Conservation (phyloP, 35 echinoderm and acorn worm species). For the Strongylocentrotus purpuratus region DNA sequence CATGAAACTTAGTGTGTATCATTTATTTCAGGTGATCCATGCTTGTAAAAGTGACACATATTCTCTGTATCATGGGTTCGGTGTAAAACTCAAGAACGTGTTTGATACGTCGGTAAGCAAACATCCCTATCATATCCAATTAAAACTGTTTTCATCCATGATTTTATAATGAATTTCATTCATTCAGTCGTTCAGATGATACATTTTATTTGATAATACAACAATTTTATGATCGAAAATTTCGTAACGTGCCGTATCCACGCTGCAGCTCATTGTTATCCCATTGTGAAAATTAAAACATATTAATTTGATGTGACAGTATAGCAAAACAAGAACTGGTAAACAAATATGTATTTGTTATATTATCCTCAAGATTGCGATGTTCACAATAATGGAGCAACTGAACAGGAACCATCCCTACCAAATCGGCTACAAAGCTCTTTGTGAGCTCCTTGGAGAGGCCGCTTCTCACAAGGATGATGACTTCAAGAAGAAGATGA, state of each 20-base stretch:
- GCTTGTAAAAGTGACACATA: neutral
- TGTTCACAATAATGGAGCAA: neutral
- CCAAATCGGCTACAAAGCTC: neutral
- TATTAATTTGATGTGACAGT: too few species aligned
- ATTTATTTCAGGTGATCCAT: neutral
- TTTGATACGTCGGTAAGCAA: conserved; percentile 17
- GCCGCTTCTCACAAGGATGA: neutral
- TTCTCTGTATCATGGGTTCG: neutral
- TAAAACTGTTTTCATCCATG: too few species aligned
- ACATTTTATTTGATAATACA: too few species aligned
- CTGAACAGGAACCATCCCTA: neutral
- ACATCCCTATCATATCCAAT: neutral
- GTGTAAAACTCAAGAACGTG: neutral
- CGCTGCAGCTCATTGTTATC: too few species aligned
- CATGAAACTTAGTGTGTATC: too few species aligned
- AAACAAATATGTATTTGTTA: neutral
- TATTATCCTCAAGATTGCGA: neutral
- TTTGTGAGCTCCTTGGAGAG: conserved; percentile 34
- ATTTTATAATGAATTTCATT: too few species aligned
- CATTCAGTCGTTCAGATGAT: too few species aligned
- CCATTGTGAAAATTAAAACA: too few species aligned
- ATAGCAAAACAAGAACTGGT: too few species aligned
- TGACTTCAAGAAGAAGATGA: conserved; percentile 17
- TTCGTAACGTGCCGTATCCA: too few species aligned
- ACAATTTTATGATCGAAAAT: too few species aligned